Evolutionary conservation across 1,140 invertebrate species (phyloP).

Genomic region (Drosophila cardini): DNA sequence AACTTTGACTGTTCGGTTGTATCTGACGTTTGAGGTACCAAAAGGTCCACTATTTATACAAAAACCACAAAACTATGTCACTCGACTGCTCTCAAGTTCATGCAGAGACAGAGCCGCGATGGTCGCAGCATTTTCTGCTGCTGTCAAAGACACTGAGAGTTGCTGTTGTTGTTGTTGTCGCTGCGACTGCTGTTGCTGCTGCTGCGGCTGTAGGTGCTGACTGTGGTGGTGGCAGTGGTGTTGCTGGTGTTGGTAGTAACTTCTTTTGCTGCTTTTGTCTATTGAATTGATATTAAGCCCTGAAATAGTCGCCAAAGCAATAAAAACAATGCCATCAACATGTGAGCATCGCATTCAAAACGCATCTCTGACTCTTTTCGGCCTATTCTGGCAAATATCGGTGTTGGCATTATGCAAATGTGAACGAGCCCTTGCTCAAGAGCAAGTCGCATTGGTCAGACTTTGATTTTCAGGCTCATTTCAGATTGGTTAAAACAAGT

Average conservation of each 20-base stretch:
- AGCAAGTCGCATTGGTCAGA: slow-evolving; percentile 31
- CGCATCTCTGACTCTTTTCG: slow-evolving; percentile 55
- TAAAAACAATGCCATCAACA: slow-evolving; percentile 64
- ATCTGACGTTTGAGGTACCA: slow-evolving; percentile 69
- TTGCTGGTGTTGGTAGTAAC: slow-evolving; percentile 52
- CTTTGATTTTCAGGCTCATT: slow-evolving; percentile 9
- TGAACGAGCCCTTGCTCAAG: slow-evolving; percentile 41
- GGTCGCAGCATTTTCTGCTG: slow-evolving; percentile 32
- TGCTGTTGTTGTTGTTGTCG: slow-evolving; percentile 37
- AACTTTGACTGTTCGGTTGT: slow-evolving; percentile 68
- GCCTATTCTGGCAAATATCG: slow-evolving; percentile 74
- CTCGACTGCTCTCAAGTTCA: slow-evolving; percentile 77
- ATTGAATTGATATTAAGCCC: slow-evolving; percentile 59
- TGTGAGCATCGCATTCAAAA: slow-evolving; percentile 44
- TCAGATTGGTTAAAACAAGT: slow-evolving; percentile 49
- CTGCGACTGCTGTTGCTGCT: slow-evolving; percentile 21
- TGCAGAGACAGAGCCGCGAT: slow-evolving; percentile 60
- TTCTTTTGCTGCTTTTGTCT: slow-evolving; percentile 77
- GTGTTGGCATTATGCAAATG: slow-evolving; percentile 65
- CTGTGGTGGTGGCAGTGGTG: slow-evolving; percentile 10
- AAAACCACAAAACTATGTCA: slow-evolving; percentile 72
- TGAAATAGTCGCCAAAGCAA: slow-evolving; percentile 46
- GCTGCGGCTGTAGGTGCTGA: slow-evolving; percentile 19
- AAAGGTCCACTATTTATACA: slow-evolving; percentile 76
- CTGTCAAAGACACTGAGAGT: slow-evolving; percentile 6